Evolutionary conservation across 2,797 vertebrate genomes (phyloP).

Genomic region (Ctenopoma multispine): DNA sequence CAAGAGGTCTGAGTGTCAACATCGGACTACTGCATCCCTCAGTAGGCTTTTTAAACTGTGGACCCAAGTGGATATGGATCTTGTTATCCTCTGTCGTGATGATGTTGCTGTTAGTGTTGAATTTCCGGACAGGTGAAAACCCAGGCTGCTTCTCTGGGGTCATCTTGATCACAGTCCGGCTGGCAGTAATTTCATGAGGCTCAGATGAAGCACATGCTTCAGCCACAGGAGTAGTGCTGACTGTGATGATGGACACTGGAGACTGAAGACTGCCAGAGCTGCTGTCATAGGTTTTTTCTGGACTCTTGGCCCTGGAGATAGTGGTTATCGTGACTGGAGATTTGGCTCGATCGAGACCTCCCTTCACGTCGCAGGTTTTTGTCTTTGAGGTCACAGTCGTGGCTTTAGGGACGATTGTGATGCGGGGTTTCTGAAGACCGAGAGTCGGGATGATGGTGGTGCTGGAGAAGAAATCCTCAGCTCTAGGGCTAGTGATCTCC

Average conservation of each 20-base stretch:
- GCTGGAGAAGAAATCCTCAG: constrained; percentile 95
- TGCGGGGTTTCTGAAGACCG: constrained; percentile 92
- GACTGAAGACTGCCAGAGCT: constrained; percentile 82
- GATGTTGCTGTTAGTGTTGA: constrained; percentile 89
- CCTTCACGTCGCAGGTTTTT: constrained; percentile 73
- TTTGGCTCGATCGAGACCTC: constrained; percentile 83
- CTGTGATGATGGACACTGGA: constrained; percentile 93
- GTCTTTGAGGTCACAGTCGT: constrained; percentile 81
- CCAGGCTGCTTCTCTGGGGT: constrained; percentile 89
- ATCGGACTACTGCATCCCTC: constrained; percentile 68
- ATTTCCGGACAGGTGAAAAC: constrained; percentile 84
- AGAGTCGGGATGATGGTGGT: constrained; percentile 95
- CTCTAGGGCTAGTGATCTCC: constrained; percentile 93
- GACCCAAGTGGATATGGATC: constrained; percentile 96
- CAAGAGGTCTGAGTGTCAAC: constrained; percentile 84
- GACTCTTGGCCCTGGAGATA: constrained; percentile 89
- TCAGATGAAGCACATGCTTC: constrained; percentile 84
- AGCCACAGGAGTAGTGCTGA: constrained; percentile 88
- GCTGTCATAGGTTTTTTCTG: constrained; percentile 77
- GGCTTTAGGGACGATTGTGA: constrained; percentile 94
- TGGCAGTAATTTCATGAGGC: constrained; percentile 81
- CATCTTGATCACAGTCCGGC: constrained; percentile 90
- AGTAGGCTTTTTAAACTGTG: constrained; percentile 88
- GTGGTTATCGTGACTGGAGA: constrained; percentile 95
- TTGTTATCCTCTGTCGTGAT: constrained; percentile 97